phyloP scores from a whole-genome alignment of 2,888 invertebrate genomes.

The Pyrochroa serraticornis region DNA sequence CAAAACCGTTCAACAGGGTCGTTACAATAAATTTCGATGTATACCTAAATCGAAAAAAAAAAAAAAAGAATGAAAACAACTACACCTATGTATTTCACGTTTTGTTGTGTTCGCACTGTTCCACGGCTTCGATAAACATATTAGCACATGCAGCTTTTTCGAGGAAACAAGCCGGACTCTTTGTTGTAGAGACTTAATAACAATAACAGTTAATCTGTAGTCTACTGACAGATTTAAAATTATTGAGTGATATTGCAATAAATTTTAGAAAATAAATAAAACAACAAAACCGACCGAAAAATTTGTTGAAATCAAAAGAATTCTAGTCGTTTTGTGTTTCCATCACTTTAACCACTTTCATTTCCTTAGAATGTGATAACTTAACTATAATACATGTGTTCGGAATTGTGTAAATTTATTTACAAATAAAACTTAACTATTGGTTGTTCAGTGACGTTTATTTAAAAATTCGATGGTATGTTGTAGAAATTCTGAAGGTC shows the following conservation, averaged over 20 bases:
- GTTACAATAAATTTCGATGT: slow-evolving; percentile 23
- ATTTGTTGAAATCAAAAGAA: neutral
- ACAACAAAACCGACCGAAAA: too few species aligned
- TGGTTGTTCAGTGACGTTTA: slow-evolving; percentile 20
- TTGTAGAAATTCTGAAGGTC: slow-evolving; percentile 79
- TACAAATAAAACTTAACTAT: slow-evolving; percentile 19
- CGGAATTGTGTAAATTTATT: slow-evolving; percentile 23
- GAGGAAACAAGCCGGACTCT: neutral
- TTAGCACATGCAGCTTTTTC: slow-evolving; percentile 22
- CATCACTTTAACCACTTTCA: slow-evolving; percentile 1
- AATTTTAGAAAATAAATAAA: neutral
- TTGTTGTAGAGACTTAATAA: slow-evolving; percentile 10
- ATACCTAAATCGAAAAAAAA: neutral
- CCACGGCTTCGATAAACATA: slow-evolving; percentile 11
- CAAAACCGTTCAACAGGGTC: slow-evolving; percentile 19
- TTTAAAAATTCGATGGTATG: slow-evolving; percentile 68
- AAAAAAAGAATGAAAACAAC: neutral
- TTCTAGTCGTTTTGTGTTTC: neutral
- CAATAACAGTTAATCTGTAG: neutral
- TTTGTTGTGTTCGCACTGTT: slow-evolving; percentile 24
- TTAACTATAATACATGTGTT: slow-evolving; percentile 15
- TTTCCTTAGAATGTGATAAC: slow-evolving; percentile 23
- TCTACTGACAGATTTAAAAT: neutral
- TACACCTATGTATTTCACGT: slow-evolving; percentile 10
- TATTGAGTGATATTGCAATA: slow-evolving; percentile 17